Evolutionary conservation across 2,888 invertebrate species (phyloP), one percentile per base, ranked within the genome.

Genomic region (Hirtodrosophila duncani): DNA sequence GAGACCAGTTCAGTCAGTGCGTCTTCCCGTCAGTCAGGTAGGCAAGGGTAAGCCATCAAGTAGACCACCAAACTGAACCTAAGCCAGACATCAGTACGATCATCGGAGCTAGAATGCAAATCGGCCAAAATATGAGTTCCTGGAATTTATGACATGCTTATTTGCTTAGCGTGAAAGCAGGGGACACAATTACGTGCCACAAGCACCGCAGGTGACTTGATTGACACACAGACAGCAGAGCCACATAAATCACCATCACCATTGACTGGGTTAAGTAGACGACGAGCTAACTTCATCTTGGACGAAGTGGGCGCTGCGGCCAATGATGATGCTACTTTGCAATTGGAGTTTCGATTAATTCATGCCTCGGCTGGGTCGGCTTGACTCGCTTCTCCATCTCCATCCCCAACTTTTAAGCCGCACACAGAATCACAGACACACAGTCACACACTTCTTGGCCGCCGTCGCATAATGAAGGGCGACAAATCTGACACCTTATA

Each of bases 401-500:
- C 5, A 33, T 29, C 24, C 16, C 13, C 4, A 10, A 29, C 20
- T 18, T 50, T 60, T 75, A 79, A 79, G 71, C 75, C 77, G 80
- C 80, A 42, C 13, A 27, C 30, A 26, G n/a, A 23, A n/a, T 11
- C 42, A 30, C 26, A 42, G n/a, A 17, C 7, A 10, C 9, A 45
- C 30, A 7, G 42, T 29, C 30, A 29, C 39, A 39, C 51, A 49
- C 67, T 63, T 63, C 56, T 63, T 56, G 65, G 26, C 39, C 48
- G 51, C 21, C 34, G 49, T 43, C 80, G 79, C 81, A 83, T 84
- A 85, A 84, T 85, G 85, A 85, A 83, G 85, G 85, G 84, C 84
- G 84, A 84, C 84, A 85, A 84, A 84, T 84, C 85, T 85, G 84
- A 84, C 84, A 84, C 84, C 85, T 84, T 84, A 84, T 84, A 83